Percentiles rank a stretch among this genome's conserved stretches.
phyloP scores from a whole-genome alignment of 2,113 vertebrate species.

The Coturnix japonica region DNA sequence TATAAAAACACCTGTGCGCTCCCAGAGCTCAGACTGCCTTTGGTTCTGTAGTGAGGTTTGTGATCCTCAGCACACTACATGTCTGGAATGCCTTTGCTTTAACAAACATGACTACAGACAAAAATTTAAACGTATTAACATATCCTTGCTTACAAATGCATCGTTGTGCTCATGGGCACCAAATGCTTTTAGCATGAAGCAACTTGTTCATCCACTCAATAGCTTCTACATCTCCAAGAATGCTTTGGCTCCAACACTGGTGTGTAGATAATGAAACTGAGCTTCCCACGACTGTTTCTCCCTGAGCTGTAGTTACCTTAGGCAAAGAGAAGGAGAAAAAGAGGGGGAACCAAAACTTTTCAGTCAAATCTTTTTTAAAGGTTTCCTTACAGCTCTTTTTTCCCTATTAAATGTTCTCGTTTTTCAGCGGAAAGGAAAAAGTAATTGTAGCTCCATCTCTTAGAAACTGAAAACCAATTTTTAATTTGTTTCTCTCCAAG shows the following conservation, averaged over 20 bases:
- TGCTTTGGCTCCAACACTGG: background rate
- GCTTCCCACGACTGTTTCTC: background rate
- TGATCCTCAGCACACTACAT: accelerated
- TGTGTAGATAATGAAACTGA: background rate
- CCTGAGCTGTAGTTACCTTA: background rate
- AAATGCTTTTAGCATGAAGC: background rate
- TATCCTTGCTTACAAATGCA: background rate
- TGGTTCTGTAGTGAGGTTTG: background rate
- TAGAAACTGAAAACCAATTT: background rate
- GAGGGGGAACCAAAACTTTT: background rate
- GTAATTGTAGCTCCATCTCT: background rate
- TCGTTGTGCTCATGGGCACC: background rate
- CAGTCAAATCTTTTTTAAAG: background rate
- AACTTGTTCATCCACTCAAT: background rate
- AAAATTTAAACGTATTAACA: background rate
- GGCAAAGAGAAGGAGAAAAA: background rate
- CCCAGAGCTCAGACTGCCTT: background rate
- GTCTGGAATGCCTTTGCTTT: background rate
- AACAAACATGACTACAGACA: background rate
- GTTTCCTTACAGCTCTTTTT: background rate
- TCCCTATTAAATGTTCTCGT: background rate
- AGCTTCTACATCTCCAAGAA: accelerated
- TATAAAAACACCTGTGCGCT: background rate
- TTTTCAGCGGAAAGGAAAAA: background rate
- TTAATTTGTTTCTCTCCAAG: background rate